Evolutionary conservation across 2,113 vertebrate species (phyloP).

Genomic region (Lanius ludovicianus): DNA sequence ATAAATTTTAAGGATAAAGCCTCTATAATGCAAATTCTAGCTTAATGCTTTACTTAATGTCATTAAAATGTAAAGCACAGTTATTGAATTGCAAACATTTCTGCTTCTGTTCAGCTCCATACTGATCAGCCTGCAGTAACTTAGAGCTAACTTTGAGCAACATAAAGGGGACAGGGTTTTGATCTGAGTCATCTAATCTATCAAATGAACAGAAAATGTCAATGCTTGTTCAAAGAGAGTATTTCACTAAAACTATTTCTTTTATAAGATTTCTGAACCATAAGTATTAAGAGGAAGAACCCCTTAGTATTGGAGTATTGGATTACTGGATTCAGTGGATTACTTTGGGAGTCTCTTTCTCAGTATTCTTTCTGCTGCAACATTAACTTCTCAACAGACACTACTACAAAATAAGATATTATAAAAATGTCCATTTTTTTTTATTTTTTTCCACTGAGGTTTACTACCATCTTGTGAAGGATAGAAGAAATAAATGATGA

Average conservation of each 20-base stretch:
- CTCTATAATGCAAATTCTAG: not conserved
- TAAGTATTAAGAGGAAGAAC: not conserved
- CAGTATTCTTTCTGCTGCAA: not conserved
- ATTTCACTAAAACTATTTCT: not conserved
- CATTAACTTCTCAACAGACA: not conserved
- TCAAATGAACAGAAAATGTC: not conserved
- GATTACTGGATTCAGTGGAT: not conserved
- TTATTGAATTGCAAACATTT: not conserved
- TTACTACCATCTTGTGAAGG: not conserved
- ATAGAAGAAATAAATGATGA: not conserved
- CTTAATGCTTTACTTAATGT: not conserved
- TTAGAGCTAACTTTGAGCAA: not conserved
- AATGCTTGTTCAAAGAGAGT: not conserved
- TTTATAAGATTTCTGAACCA: not conserved
- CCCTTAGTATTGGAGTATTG: not conserved
- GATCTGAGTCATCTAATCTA: not conserved
- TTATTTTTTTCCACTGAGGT: not conserved
- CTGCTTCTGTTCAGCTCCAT: not conserved
- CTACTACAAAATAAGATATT: not conserved
- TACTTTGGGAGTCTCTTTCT: not conserved
- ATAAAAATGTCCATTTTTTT: rapidly evolving
- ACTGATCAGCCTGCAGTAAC: not conserved
- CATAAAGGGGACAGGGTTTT: not conserved
- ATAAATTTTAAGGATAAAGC: not conserved
- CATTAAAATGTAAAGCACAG: not conserved